Conservation (phyloP, 1,140 invertebrate genomes). For the Pseudomyrmex flavicornis region DNA sequence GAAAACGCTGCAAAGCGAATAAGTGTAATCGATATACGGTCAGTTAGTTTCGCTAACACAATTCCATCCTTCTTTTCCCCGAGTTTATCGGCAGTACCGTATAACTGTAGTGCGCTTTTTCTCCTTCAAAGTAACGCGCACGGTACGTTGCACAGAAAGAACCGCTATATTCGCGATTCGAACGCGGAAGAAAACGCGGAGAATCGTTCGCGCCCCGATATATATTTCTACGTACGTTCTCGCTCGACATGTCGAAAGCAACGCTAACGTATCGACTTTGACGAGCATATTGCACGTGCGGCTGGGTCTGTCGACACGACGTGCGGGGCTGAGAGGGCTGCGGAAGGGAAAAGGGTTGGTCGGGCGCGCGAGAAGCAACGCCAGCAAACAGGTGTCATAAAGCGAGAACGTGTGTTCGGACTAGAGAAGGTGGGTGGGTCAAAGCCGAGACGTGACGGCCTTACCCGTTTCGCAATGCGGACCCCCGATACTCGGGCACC, state of each 20-base stretch:
- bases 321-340: background rate
- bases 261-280: conserved; percentile 54
- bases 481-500: background rate
- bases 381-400: conserved; percentile 75
- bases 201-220: background rate
- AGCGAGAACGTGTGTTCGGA: conserved; percentile 70
- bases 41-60: conserved; percentile 14
- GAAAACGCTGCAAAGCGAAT: conserved; percentile 4
- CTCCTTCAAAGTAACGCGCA: background rate
- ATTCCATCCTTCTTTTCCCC: background rate
- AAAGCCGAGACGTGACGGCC: conserved; percentile 67
- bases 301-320: conserved; percentile 1
- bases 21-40: conserved; percentile 20
- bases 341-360: conserved; percentile 25
- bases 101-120: background rate
- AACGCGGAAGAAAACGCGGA: background rate
- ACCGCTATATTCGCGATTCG: background rate
- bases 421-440: conserved; percentile 56
- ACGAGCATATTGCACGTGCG: conserved; percentile 54
- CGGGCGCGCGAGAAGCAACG: conserved; percentile 56
- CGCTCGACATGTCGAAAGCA: conserved; percentile 51
- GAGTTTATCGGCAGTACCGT: background rate
- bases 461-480: conserved; percentile 42
- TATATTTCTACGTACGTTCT: conserved; percentile 59
- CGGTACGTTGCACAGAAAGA: background rate